phyloP scores from a whole-genome alignment of 2,797 vertebrate genomes.

The Falco berigora region DNA sequence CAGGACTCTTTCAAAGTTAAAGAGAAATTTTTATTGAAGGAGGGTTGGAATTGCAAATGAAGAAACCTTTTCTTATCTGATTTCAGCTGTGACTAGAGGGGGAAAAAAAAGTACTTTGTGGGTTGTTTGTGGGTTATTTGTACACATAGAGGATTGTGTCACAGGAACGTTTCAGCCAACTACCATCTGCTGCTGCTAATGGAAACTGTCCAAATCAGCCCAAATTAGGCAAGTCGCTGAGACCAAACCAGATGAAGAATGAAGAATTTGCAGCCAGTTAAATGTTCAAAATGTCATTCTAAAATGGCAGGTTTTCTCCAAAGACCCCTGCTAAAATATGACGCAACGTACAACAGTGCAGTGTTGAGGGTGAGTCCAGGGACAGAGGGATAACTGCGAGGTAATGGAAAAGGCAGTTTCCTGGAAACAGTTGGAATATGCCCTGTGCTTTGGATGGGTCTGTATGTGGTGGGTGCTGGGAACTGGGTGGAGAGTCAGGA shows the following conservation, averaged over 20 bases:
- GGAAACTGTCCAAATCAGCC: not conserved
- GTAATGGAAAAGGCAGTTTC: not conserved
- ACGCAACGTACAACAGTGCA: not conserved
- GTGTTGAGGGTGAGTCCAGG: not conserved
- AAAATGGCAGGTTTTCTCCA: not conserved
- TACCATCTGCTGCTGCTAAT: slow-evolving; percentile 19
- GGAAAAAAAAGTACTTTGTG: not conserved
- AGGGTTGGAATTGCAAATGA: not conserved
- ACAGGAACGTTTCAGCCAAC: not conserved
- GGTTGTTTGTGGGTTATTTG: slow-evolving; percentile 27
- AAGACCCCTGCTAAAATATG: not conserved
- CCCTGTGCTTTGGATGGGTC: not conserved
- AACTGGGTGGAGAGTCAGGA: not conserved
- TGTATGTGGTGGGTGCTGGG: not conserved
- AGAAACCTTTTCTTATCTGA: not conserved
- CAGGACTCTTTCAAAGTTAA: not conserved
- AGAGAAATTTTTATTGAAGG: not conserved
- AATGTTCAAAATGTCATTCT: not conserved
- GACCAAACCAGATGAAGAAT: not conserved
- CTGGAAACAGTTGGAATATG: not conserved
- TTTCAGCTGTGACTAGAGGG: not conserved
- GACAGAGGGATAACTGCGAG: not conserved
- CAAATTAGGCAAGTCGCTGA: not conserved
- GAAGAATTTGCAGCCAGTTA: not conserved
- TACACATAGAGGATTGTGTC: not conserved